These are phyloP conservation scores for Drosophila helvetica DNA, from an alignment of 2,888 invertebrate species.

Conservation along the genomic window DNA sequence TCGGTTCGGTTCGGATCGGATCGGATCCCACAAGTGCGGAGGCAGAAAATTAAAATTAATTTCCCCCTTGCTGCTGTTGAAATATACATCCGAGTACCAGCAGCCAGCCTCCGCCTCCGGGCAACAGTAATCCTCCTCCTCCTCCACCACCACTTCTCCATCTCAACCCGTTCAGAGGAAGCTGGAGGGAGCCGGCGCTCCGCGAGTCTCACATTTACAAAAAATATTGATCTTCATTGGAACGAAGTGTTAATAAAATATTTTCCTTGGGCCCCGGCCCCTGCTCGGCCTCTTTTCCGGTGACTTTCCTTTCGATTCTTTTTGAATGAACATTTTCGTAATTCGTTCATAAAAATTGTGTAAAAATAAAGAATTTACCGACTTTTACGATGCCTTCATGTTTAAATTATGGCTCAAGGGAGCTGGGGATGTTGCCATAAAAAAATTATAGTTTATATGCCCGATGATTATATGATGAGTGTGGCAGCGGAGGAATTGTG, in stretches of 20 bases:
- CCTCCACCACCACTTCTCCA: not conserved
- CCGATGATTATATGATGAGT: slow-evolving; percentile 30
- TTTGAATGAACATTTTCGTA: slow-evolving; percentile 62
- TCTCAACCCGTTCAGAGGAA: slow-evolving; percentile 47
- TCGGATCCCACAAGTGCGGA: slow-evolving; percentile 16
- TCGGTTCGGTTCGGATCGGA: not conserved
- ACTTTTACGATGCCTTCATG: slow-evolving; percentile 70
- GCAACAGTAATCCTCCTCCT: slow-evolving; percentile 6
- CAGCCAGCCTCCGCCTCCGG: slow-evolving; percentile 37
- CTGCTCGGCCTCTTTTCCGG: not conserved
- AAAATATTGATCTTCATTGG: slow-evolving; percentile 77
- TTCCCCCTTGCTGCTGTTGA: slow-evolving; percentile 64
- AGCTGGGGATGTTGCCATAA: slow-evolving; percentile 49
- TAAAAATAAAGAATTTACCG: slow-evolving; percentile 20
- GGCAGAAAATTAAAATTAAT: slow-evolving; percentile 59
- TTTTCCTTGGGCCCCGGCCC: slow-evolving; percentile 54
- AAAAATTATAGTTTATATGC: slow-evolving; percentile 62
- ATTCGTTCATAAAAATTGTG: slow-evolving; percentile 57
- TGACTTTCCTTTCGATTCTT: slow-evolving; percentile 28
- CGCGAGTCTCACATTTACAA: slow-evolving; percentile 58
- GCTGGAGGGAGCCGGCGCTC: slow-evolving; percentile 56
- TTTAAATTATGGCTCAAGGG: slow-evolving; percentile 70
- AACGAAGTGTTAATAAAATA: slow-evolving; percentile 76
- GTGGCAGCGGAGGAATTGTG: slow-evolving; percentile 23
- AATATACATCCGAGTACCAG: slow-evolving; percentile 39